Percentiles rank a stretch among this genome's conserved stretches.
Conservation (phyloP, 2,113 vertebrate species). For the Cynoglossus semilaevis region DNA sequence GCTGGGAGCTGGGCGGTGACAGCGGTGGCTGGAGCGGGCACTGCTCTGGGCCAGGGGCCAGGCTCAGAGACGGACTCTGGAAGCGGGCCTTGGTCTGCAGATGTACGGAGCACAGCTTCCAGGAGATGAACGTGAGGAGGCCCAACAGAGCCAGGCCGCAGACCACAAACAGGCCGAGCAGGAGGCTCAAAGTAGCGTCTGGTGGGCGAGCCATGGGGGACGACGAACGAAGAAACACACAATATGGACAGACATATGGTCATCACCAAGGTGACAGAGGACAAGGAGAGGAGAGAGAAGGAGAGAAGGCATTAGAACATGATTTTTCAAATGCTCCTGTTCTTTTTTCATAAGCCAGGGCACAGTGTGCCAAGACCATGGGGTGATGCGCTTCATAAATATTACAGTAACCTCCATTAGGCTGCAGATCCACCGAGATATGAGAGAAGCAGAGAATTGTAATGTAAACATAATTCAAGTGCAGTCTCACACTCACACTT, state of each 20-base stretch:
- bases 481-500: not conserved
- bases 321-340: constrained; percentile 12
- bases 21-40: constrained; percentile 34
- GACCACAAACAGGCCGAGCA: constrained; percentile 84
- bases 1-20: constrained; percentile 47
- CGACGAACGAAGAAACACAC: constrained; percentile 60
- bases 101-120: constrained; percentile 90
- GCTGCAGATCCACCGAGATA: constrained; percentile 21
- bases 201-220: constrained; percentile 55
- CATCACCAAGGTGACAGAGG: constrained; percentile 50
- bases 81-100: constrained; percentile 83
- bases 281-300: constrained; percentile 15
- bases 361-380: not conserved
- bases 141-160: constrained; percentile 90
- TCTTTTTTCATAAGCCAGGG: constrained; percentile 25
- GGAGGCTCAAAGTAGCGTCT: constrained; percentile 91
- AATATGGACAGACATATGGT: constrained; percentile 79
- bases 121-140: constrained; percentile 87
- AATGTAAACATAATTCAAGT: constrained; percentile 41
- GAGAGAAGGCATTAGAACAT: constrained; percentile 35
- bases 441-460: constrained; percentile 15
- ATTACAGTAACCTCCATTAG: constrained; percentile 46
- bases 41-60: constrained; percentile 50
- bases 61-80: constrained; percentile 63
- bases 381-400: constrained; percentile 49